phyloP scores from a whole-genome alignment of 2,888 invertebrate species.

The Agrochola litura region DNA sequence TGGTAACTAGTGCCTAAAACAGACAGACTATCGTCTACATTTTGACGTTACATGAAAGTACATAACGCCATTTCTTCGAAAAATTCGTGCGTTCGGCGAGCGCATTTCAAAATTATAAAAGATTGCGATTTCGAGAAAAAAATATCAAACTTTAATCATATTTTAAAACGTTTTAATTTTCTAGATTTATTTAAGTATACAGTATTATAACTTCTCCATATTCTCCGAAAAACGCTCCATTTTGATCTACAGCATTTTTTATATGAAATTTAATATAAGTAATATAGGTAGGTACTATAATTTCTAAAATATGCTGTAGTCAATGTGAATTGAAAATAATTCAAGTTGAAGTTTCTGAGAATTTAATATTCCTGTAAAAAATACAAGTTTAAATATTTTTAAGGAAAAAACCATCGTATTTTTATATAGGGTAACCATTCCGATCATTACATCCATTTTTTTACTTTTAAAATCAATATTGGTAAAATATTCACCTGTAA shows the following conservation, averaged over 20 bases:
- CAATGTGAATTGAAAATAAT: not conserved
- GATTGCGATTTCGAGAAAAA: not conserved
- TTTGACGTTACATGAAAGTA: not conserved
- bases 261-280: constrained; percentile 13
- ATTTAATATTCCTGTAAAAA: constrained; percentile 4
- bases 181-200: not conserved
- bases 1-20: not conserved
- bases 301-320: not conserved
- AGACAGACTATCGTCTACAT: not conserved
- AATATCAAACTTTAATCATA: no score
- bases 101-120: not conserved
- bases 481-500: no score
- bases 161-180: not conserved
- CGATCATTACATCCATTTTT: no score
- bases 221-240: constrained; percentile 2
- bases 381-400: not conserved
- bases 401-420: not conserved
- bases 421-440: no score
- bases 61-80: not conserved
- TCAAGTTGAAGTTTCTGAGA: constrained; percentile 8
- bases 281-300: not conserved
- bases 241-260: not conserved
- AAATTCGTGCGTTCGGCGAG: no score
- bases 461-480: no score
- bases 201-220: not conserved